Conservation (phyloP, 1,140 invertebrate species). For the Eciton burchellii region DNA sequence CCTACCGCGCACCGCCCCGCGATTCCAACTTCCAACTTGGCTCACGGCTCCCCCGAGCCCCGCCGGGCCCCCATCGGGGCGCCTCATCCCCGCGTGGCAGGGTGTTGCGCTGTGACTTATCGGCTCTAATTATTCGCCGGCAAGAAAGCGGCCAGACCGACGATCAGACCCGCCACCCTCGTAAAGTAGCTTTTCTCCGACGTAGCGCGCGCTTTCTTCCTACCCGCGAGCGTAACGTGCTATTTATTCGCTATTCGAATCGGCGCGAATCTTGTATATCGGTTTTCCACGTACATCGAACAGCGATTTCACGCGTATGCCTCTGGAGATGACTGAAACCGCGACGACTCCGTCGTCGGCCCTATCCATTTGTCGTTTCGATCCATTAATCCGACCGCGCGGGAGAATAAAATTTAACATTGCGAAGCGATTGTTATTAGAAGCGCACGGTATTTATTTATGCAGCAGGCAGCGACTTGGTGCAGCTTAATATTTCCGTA, state of each 20-base stretch:
- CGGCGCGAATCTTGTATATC: conserved; percentile 3
- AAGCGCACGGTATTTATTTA: not conserved
- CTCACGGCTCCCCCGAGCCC: conserved; percentile 61
- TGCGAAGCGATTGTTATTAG: not conserved
- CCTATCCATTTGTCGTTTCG: conserved; percentile 36
- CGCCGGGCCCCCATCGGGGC: conserved; percentile 49
- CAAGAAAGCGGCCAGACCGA: conserved; percentile 79
- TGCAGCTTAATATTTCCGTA: not conserved
- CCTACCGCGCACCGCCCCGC: conserved; percentile 62
- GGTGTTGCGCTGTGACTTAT: conserved; percentile 84
- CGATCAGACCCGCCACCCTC: conserved; percentile 80
- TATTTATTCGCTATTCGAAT: conserved; percentile 55
- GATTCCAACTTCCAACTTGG: conserved; percentile 78
- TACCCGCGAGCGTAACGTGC: conserved; percentile 16
- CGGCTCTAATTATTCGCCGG: conserved; percentile 84
- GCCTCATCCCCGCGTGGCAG: conserved; percentile 74
- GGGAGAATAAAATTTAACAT: not conserved
- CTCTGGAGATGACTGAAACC: conserved; percentile 34
- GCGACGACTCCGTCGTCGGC: conserved; percentile 25
- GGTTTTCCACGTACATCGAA: not conserved
- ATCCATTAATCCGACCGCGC: conserved; percentile 17
- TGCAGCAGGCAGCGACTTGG: not conserved
- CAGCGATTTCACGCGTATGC: conserved; percentile 4
- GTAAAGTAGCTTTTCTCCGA: conserved; percentile 80
- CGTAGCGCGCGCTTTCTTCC: conserved; percentile 63